Percentiles rank a stretch among this genome's conserved stretches.
Conservation (phyloP, 1,140 invertebrate genomes). For the Chrysopa pallens region DNA sequence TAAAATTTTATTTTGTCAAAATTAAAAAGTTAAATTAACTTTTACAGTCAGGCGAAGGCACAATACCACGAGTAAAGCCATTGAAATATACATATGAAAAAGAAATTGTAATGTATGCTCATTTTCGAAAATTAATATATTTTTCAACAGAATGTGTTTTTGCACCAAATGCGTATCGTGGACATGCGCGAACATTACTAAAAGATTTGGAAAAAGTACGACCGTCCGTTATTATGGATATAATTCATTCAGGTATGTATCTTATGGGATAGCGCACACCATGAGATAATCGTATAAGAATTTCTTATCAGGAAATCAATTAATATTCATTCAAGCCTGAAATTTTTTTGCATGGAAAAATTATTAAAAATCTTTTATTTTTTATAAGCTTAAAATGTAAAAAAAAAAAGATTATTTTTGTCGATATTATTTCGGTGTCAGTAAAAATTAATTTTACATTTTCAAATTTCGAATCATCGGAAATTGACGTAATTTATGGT, state of each 20-base stretch:
- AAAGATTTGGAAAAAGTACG: conserved; percentile 93
- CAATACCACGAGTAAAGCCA: conserved; percentile 88
- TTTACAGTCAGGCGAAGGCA: conserved; percentile 50
- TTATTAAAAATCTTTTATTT: too few relatives aligned
- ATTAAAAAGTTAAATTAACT: conserved; percentile 11
- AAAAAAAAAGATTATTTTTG: too few relatives aligned
- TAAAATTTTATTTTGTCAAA: conserved; percentile 4
- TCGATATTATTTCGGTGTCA: too few relatives aligned
- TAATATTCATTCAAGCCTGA: too few relatives aligned
- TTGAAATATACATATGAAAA: conserved; percentile 99
- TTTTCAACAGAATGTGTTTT: conserved; percentile 99
- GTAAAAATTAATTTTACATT: too few relatives aligned
- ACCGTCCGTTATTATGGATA: conserved; percentile 89
- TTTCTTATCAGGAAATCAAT: too few relatives aligned
- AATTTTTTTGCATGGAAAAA: too few relatives aligned
- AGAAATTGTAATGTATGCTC: conserved; percentile 99
- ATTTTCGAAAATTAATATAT: conserved; percentile 93
- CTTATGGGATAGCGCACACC: too few relatives aligned
- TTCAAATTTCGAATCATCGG: too few relatives aligned
- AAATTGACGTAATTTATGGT: too few relatives aligned
- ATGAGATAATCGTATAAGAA: too few relatives aligned
- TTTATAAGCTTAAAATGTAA: too few relatives aligned
- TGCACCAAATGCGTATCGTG: conserved; percentile 94
- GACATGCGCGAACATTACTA: conserved; percentile 77
- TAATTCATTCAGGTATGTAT: conserved; percentile 84